Conservation (phyloP, 2,797 vertebrate species). For the Clarias platycephalus region DNA sequence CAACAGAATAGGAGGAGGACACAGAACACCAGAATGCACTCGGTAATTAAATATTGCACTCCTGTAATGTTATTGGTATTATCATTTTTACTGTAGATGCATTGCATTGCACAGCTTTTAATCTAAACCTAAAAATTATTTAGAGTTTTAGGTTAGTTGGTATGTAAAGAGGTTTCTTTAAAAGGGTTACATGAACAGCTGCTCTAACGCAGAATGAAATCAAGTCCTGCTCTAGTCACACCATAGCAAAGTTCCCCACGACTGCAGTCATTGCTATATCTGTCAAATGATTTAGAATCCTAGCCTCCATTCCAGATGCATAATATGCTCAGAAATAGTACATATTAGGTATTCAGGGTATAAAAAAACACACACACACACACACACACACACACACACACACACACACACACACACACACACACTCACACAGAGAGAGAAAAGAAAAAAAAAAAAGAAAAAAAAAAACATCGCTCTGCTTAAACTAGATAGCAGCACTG, state of each 20-base stretch:
- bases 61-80: constrained; percentile 36
- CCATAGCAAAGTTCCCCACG: constrained; percentile 69
- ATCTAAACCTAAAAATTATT: constrained; percentile 30
- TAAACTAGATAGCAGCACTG: constrained; percentile 36
- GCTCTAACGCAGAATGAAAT: constrained; percentile 86
- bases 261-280: constrained; percentile 65
- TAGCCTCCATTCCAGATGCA: constrained; percentile 58
- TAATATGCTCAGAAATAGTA: constrained; percentile 58
- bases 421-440: too few species aligned
- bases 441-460: background rate
- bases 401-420: too few species aligned
- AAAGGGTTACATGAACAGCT: constrained; percentile 75
- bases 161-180: background rate
- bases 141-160: constrained; percentile 7
- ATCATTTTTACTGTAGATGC: background rate
- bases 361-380: constrained; percentile 37
- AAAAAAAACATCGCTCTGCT: constrained; percentile 25
- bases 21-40: constrained; percentile 14
- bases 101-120: background rate
- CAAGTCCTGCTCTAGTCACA: constrained; percentile 77
- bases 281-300: constrained; percentile 65
- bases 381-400: background rate
- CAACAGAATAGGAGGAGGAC: background rate
- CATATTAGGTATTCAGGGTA: constrained; percentile 56
- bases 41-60: constrained; percentile 29